Evolutionary conservation across 2,888 invertebrate genomes (phyloP).

Genomic region (Lasius platythorax): DNA sequence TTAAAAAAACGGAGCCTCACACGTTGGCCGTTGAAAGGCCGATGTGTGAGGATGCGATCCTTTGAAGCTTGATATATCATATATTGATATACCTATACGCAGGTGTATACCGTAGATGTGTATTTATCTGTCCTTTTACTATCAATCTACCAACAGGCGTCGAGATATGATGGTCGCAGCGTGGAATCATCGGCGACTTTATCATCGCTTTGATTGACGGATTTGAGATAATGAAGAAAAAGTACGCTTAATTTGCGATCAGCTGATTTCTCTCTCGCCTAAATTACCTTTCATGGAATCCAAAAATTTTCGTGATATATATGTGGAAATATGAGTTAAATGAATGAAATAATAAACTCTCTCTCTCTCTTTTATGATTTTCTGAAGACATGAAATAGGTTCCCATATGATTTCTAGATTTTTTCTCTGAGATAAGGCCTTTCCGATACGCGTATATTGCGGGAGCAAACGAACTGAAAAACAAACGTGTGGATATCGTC

Average conservation of each 20-base stretch:
- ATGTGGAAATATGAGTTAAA: not conserved
- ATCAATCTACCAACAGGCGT: slow-evolving; percentile 42
- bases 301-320: not conserved
- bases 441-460: not conserved
- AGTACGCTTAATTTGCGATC: not conserved
- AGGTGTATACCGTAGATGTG: slow-evolving; percentile 14
- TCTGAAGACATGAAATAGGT: not conserved
- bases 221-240: not conserved
- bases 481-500: not conserved
- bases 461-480: not conserved
- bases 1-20: slow-evolving; percentile 69
- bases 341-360: not conserved
- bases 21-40: slow-evolving; percentile 64
- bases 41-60: slow-evolving; percentile 57
- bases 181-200: slow-evolving; percentile 39
- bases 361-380: not conserved
- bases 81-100: slow-evolving; percentile 27
- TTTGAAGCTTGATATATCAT: slow-evolving; percentile 69
- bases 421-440: not conserved
- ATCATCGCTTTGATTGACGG: slow-evolving; percentile 20
- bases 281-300: not conserved
- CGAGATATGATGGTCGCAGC: slow-evolving; percentile 32
- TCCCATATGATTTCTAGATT: not conserved
- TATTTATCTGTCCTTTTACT: slow-evolving; percentile 8
- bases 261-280: not conserved